phyloP scores from a whole-genome alignment of 2,888 invertebrate genomes.

The Tromatobia lineatoria region DNA sequence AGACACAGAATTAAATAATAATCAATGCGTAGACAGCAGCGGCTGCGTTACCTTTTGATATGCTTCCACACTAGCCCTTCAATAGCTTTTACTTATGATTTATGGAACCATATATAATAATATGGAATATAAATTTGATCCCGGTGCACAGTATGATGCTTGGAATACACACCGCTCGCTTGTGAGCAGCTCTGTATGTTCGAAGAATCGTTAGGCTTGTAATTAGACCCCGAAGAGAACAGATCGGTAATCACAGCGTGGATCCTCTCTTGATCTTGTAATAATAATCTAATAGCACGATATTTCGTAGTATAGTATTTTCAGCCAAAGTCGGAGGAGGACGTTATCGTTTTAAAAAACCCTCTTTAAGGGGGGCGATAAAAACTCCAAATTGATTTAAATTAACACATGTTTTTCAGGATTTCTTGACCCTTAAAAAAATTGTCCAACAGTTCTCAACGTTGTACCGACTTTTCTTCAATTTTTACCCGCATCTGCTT shows the following conservation, averaged over 20 bases:
- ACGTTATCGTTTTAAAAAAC: neutral
- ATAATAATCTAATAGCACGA: slow-evolving; percentile 30
- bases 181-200: neutral
- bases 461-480: too few species aligned
- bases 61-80: slow-evolving; percentile 9
- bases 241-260: slow-evolving; percentile 37
- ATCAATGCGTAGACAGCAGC: slow-evolving; percentile 39
- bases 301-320: slow-evolving; percentile 16
- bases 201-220: slow-evolving; percentile 39
- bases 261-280: slow-evolving; percentile 15
- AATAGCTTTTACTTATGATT: slow-evolving; percentile 27
- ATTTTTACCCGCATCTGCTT: too few species aligned
- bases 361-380: neutral
- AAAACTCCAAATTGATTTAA: neutral
- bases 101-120: slow-evolving; percentile 30
- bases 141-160: slow-evolving; percentile 4
- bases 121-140: slow-evolving; percentile 32
- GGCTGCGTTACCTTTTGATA: slow-evolving; percentile 26
- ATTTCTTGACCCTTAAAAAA: neutral
- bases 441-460: too few species aligned
- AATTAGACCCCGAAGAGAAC: slow-evolving; percentile 42
- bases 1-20: slow-evolving; percentile 14
- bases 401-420: neutral
- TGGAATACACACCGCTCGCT: neutral
- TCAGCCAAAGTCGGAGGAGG: neutral